Evolutionary conservation across 2,888 invertebrate genomes (phyloP), one percentile per base, ranked within the genome.

Genomic region (Tryphoninae sp.): DNA sequence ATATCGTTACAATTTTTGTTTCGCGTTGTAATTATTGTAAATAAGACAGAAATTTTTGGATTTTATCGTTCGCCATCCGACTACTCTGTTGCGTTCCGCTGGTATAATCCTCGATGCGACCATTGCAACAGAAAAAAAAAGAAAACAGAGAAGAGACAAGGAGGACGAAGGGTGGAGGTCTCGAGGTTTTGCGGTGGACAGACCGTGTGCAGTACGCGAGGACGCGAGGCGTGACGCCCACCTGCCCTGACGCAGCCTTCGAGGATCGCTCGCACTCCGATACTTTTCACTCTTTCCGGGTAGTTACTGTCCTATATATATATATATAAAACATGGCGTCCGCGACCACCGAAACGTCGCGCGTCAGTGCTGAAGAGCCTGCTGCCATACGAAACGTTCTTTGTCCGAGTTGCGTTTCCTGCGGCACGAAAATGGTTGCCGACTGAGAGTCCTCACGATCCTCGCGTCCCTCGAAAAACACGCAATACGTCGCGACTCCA

Each of bases 191-290:
- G 83, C 67, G 84, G 80, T 82, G 71, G 67, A 61, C 62, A 73
- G 23, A 68, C 81, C 64, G 67, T 81, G 80, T 80, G 78, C 61
- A 81, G 62, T 71, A 45, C 33, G 33, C 55, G 67, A 77, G 79
- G 83, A 83, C 84, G 75, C 86, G 85, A 84, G 84, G 87, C 89
- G 87, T 88, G 88, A 90, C 89, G 87, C 84, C 86, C 89, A 89
- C 88, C 88, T 89, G 89, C 84, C 83, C 85, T 78, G 71, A 55
- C 62, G 62, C 77, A 85, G 83, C 85, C 86, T 86, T 85, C 75
- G 78, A 71, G 69, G 76, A 78, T 74, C 80, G 76, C 59, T 40
- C 55, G 61, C 68, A 49, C 68, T 79, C 76, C 73, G 69, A 77
- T 80, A 80, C 59, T 77, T 77, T 82, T 67, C 82, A 68, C 74